phyloP scores from a whole-genome alignment of 1,140 invertebrate species.

The Penaeus indicus region DNA sequence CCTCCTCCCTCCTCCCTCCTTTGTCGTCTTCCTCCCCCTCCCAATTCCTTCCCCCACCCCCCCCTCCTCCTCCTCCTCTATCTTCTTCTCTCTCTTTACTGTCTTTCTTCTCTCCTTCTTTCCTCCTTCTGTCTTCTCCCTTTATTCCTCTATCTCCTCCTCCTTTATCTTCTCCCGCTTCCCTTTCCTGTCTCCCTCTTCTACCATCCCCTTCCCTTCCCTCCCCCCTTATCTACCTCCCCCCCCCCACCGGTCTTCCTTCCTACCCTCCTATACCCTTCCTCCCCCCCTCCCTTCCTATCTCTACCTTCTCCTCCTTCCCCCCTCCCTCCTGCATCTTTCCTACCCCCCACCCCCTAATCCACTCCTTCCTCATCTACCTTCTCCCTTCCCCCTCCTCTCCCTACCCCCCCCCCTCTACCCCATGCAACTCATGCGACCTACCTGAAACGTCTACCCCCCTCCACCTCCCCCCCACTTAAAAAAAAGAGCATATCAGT shows the following conservation, averaged over 20 bases:
- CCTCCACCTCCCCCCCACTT: too few species aligned
- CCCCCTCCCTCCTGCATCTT: not conserved
- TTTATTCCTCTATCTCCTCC: slow-evolving; percentile 4
- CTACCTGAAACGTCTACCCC: too few species aligned
- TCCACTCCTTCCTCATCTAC: not conserved
- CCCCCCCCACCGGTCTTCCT: not conserved
- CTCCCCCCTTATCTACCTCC: not conserved
- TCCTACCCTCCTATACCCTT: not conserved
- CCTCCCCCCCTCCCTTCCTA: not conserved
- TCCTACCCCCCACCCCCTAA: not conserved
- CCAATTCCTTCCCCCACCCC: too few species aligned
- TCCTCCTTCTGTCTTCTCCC: not conserved
- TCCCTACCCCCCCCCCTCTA: too few species aligned
- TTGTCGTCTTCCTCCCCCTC: too few species aligned
- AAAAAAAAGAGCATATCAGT: too few species aligned
- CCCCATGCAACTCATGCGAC: too few species aligned
- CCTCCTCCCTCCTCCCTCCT: too few species aligned
- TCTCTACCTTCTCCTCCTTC: not conserved
- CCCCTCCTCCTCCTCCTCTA: too few species aligned
- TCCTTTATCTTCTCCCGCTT: not conserved
- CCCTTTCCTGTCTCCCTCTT: not conserved
- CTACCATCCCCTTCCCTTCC: not conserved
- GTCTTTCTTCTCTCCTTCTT: too few species aligned
- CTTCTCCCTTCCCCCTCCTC: not conserved
- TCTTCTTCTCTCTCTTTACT: too few species aligned